Base-by-base conservation (phyloP, 2,888 invertebrate genomes). In the Agrotis clavis region DNA sequence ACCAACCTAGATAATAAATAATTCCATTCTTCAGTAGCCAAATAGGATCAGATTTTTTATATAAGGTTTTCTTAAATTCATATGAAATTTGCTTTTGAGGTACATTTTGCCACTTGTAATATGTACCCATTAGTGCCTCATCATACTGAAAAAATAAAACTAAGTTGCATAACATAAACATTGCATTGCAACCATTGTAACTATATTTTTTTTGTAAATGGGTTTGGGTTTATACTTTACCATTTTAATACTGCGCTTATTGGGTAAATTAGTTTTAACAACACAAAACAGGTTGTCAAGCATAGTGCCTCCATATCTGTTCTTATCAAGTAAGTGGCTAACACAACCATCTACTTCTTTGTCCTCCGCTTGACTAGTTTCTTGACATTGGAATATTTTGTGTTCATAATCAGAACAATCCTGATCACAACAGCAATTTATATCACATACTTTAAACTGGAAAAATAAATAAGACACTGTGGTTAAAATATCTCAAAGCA, bases 351-450 rank as follows among this genome's bases (percentile, higher is more conserved):
- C 77, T 30, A 54, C 51, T 30, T 18, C 51, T 69, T 67, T 53
- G 1, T 62, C 30, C 11, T 77, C 66, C 16, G 18, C 11, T n/a
- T 63, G 69, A 48, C 35, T 56, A n/a, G 9, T 65, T 71, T 93
- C 91, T 64, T 90, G 87, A 89, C 98, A 98, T 73, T 93, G 90
- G 21, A 96, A 95, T 92, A 98, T 98, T 71, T 92, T 88, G 72
- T 95, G 94, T 84, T 98, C 97, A 66, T 94, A 93, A 41, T 94
- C 92, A 14, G 96, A 93, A 89, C 98, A 99, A 85, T 98, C 98
- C 61, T 87, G 88, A 91, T 99, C 98, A 91, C 99, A 99, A 89
- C 98, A 98, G 89, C 98, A 99, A 91, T 98, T 98, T 67, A 98
- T 97, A 92, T 99, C 98, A 93, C 99, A 99, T 51, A 95, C 94